Percentiles rank a stretch among this genome's conserved stretches.
Conservation (phyloP, 2,113 vertebrate species). For the Manacus vitellinus region DNA sequence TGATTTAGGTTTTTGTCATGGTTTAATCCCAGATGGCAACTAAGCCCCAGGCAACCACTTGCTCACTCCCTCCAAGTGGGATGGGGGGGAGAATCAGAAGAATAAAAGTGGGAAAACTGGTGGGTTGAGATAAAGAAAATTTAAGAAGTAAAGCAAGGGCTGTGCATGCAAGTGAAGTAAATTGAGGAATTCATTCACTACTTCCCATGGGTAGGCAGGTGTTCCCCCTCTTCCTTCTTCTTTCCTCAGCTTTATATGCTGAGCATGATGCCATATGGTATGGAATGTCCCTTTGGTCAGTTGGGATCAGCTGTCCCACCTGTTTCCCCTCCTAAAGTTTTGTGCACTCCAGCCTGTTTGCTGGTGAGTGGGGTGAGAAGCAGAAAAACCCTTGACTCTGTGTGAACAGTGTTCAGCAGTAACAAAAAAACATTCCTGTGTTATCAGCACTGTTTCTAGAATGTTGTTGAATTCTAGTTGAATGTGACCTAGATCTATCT, state of each 20-base stretch:
- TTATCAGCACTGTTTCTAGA: not conserved
- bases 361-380: not conserved
- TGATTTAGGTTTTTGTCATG: not conserved
- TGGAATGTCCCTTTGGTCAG: not conserved
- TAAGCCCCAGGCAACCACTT: rapidly evolving
- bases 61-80: too few relatives aligned
- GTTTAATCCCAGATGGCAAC: not conserved
- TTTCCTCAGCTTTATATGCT: not conserved
- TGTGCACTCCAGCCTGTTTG: rapidly evolving
- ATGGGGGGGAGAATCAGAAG: not conserved
- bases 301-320: not conserved
- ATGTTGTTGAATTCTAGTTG: too few relatives aligned
- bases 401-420: not conserved
- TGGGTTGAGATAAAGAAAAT: not conserved
- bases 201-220: not conserved
- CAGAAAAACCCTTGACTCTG: not conserved
- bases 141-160: not conserved
- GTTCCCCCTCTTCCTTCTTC: not conserved
- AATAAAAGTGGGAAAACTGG: not conserved
- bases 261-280: too few relatives aligned
- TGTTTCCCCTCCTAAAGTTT: not conserved
- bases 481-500: not conserved
- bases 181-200: not conserved
- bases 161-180: not conserved
- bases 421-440: not conserved